Evolutionary conservation across 35 echinoderm and acorn worm species (phyloP), one percentile per base, ranked within the genome.

Genomic region (Apostichopus californicus): DNA sequence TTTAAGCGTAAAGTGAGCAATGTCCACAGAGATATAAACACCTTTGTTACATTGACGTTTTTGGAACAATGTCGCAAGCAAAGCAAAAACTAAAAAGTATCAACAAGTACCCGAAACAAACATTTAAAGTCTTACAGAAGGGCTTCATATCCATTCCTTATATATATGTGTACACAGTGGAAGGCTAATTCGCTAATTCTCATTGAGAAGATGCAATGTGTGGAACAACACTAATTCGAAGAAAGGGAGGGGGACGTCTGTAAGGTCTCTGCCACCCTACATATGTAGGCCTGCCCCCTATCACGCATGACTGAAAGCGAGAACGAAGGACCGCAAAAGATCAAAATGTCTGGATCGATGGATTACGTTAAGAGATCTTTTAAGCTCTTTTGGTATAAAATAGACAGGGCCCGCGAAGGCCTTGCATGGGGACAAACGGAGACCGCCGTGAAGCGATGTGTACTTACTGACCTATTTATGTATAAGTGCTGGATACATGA

Each of bases 141-240:
- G 28, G 34, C 14, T 56, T 83, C 8, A 4, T 53, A n/a, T 53
- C 25, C 55, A 54, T 56, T 83, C 55, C 17, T 4, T 68, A 18
- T 14, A 14, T 68, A 14, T 68, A 14, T 68, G 11, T 17, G 57
- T 55, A 13, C 55, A 55, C 53, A 55, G 34, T 55, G 25, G 13
- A 83, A 18, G 55, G 55, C 11, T 83, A 83, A 83, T 53, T 83
- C 52, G 6, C 77, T 56, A 13, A 83, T 2, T 83, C 6, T 12
- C 14, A 56, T 56, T 56, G 80, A 55, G 55, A 9, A 55, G 80
- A 55, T 55, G 80, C 24, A 55, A 2, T 54, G n/a, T 55, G 26
- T 83, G 80, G 80, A 83, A 83, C 80, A n/a, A 11, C 64, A 14
- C 64, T 68, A 15, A 12, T 66, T 68, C 64, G 64, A 68, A 68